These are phyloP conservation scores for Dysmachus trigonus DNA, from an alignment of 2,888 invertebrate genomes.

Conservation along the genomic window DNA sequence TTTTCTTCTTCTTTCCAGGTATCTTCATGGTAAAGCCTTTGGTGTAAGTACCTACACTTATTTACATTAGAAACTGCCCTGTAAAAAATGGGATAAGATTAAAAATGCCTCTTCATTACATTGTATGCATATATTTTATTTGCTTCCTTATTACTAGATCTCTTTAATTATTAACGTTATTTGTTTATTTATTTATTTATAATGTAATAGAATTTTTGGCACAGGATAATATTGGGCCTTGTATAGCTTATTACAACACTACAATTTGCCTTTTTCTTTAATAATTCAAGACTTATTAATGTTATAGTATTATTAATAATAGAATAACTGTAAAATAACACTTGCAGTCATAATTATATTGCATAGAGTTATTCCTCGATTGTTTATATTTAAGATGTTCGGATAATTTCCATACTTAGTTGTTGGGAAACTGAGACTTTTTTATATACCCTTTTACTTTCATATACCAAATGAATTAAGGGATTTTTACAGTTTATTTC, in stretches of 20 bases:
- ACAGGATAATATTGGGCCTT: slow-evolving; percentile 36
- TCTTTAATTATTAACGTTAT: neutral
- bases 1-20: too few relatives aligned
- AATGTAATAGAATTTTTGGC: slow-evolving; percentile 34
- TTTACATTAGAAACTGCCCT: too few relatives aligned
- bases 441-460: neutral
- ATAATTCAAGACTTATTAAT: neutral
- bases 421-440: neutral
- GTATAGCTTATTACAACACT: slow-evolving; percentile 33
- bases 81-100: neutral
- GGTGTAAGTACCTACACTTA: too few relatives aligned
- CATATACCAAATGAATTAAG: neutral
- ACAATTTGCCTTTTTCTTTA: slow-evolving; percentile 20
- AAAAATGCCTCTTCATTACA: neutral
- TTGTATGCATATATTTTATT: slow-evolving; percentile 29
- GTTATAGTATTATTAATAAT: neutral
- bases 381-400: neutral
- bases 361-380: neutral
- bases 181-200: slow-evolving; percentile 1
- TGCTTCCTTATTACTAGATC: neutral
- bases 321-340: slow-evolving; percentile 20
- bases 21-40: too few relatives aligned
- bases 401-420: neutral
- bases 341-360: slow-evolving; percentile 19
- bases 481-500: neutral